Percentiles rank a stretch among this genome's conserved stretches.
phyloP scores from a whole-genome alignment of 2,888 invertebrate species.

The Folsomia manolachei region DNA sequence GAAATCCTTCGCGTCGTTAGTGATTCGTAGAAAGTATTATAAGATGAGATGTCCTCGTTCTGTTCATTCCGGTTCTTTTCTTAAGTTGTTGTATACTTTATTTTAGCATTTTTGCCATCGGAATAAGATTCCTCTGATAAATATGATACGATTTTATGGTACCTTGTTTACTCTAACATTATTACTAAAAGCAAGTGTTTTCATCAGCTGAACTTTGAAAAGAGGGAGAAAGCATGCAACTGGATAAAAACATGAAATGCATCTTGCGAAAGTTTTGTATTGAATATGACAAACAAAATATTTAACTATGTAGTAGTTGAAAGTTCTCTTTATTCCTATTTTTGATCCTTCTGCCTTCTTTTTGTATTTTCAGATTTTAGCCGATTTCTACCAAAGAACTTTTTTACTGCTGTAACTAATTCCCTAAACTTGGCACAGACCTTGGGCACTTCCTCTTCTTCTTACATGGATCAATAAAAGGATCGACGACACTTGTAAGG shows the following conservation, averaged over 20 bases:
- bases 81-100: not conserved
- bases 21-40: not conserved
- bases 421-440: too few relatives aligned
- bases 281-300: too few relatives aligned
- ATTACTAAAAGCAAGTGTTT: not conserved
- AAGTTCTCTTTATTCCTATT: not conserved
- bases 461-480: too few relatives aligned
- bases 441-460: too few relatives aligned
- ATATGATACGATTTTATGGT: not conserved
- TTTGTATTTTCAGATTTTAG: not conserved
- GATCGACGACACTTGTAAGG: not conserved
- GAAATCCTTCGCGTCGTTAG: not conserved
- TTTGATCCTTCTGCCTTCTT: not conserved
- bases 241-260: not conserved
- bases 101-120: not conserved
- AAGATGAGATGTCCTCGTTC: constrained; percentile 4
- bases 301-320: too few relatives aligned
- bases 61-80: too few relatives aligned
- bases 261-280: not conserved
- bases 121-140: not conserved
- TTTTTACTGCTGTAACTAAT: too few relatives aligned
- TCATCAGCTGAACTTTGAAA: not conserved
- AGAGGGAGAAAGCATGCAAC: not conserved
- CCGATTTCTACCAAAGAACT: not conserved
- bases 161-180: too few relatives aligned